Conservation (phyloP, 2,113 vertebrate genomes). For the Mesitornis unicolor region DNA sequence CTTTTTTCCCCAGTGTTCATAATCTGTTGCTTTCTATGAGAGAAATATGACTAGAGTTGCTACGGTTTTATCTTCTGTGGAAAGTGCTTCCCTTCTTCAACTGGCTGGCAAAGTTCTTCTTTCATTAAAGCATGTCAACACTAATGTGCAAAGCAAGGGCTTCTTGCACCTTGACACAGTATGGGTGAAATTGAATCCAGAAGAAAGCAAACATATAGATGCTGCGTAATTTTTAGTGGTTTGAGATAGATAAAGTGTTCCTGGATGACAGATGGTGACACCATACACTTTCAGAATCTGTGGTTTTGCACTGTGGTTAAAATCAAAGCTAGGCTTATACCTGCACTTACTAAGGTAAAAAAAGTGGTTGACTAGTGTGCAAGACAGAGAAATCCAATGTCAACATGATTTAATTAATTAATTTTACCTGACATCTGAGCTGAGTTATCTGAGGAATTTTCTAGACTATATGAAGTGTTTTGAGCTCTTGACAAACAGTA, state of each 20-base stretch:
- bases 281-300: not conserved
- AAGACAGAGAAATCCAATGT: not conserved
- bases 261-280: not conserved
- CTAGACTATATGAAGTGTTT: not conserved
- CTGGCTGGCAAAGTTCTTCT: not conserved
- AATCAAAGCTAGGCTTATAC: not conserved
- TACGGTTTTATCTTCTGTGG: not conserved
- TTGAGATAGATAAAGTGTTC: not conserved
- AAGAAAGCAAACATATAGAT: not conserved
- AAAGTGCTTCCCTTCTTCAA: not conserved
- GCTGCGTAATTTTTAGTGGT: not conserved
- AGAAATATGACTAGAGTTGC: not conserved
- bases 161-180: not conserved
- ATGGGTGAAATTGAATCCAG: not conserved
- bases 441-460: not conserved
- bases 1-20: fast-evolving
- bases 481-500: not conserved
- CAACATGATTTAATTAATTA: not conserved
- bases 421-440: not conserved
- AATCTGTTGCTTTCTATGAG: not conserved
- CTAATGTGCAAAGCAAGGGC: not conserved
- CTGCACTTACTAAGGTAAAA: not conserved
- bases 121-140: not conserved
- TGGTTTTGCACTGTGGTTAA: not conserved
- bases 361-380: not conserved